phyloP scores from a whole-genome alignment of 2,797 vertebrate species.

The Anisognathus igniventris region DNA sequence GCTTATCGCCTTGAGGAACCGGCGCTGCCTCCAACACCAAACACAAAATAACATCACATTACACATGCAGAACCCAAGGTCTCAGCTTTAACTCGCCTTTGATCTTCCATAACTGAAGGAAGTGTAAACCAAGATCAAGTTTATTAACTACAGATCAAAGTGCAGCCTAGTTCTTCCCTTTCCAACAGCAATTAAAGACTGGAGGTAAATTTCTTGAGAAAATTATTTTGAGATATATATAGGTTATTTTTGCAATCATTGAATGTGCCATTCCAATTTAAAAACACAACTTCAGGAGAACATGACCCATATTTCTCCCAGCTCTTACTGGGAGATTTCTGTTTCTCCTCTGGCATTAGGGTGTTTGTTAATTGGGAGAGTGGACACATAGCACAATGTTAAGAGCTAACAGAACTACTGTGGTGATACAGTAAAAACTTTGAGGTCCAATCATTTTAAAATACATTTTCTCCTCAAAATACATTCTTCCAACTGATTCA shows the following conservation, averaged over 20 bases:
- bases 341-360: not conserved
- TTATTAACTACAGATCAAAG: constrained; percentile 56
- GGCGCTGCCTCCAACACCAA: not conserved
- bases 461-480: not conserved
- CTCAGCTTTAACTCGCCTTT: constrained; percentile 6
- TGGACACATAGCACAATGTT: rapidly evolving
- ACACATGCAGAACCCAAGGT: not conserved
- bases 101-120: constrained; percentile 45
- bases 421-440: not conserved
- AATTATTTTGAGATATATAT: not conserved
- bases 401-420: not conserved
- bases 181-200: constrained; percentile 12
- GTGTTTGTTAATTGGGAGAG: not conserved
- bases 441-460: not conserved
- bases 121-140: constrained; percentile 30
- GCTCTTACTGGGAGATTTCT: not conserved
- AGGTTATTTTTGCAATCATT: not conserved
- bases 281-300: not conserved
- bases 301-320: not conserved
- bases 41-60: constrained; percentile 3
- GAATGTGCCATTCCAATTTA: not conserved
- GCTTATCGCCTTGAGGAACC: not conserved
- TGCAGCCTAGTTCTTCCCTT: not conserved
- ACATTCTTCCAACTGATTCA: not conserved
- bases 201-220: not conserved